Conservation (phyloP, 2,113 vertebrate species). For the Onychostoma macrolepis region DNA sequence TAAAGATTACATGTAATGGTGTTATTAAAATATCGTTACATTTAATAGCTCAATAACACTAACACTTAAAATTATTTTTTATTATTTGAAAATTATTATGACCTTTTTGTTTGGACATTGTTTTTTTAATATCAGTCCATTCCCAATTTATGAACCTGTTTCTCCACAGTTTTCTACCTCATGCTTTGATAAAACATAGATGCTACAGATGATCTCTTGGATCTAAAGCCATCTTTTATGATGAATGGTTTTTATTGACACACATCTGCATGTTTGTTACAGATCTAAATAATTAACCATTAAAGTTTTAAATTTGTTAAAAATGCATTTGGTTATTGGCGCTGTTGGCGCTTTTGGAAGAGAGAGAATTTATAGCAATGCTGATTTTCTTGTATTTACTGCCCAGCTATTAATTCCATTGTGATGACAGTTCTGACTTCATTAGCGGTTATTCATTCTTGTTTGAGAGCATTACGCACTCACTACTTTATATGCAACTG, state of each 20-base stretch:
- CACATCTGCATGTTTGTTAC: not conserved
- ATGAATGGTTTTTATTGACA: not conserved
- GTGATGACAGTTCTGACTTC: constrained; percentile 11
- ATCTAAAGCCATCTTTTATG: not conserved
- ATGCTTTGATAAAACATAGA: not conserved
- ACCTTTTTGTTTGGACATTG: not conserved
- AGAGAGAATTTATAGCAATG: constrained; percentile 2
- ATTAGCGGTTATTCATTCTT: not conserved
- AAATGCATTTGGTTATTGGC: not conserved
- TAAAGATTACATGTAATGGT: not conserved
- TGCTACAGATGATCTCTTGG: not conserved
- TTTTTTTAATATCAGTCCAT: not conserved
- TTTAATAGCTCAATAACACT: not conserved
- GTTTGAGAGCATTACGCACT: not conserved
- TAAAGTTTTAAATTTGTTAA: not conserved
- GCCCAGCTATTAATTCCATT: constrained; percentile 25
- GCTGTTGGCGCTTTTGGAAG: not conserved
- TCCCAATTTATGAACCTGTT: not conserved
- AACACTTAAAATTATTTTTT: not conserved
- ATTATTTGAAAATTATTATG: not conserved
- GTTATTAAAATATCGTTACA: not conserved
- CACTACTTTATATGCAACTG: not conserved
- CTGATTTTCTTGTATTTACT: constrained; percentile 11
- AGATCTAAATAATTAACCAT: not conserved
- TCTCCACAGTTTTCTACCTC: not conserved